Evolutionary conservation across 2,797 vertebrate genomes (phyloP).

Genomic region (Sylvilagus floridanus): DNA sequence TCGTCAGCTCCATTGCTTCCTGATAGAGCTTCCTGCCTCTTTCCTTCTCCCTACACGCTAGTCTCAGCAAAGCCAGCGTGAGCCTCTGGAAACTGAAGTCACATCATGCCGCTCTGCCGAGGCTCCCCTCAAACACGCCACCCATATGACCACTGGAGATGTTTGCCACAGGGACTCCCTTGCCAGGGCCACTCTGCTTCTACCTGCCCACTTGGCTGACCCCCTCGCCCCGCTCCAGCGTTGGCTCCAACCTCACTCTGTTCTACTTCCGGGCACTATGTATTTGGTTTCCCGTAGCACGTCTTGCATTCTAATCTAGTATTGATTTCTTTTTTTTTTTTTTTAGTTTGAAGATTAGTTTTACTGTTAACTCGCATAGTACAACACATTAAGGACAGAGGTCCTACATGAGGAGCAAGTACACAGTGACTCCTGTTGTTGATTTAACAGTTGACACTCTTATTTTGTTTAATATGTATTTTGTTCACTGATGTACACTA

Average conservation of each 20-base stretch:
- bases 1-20: not conserved
- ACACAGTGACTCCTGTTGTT: too few species aligned
- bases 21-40: not conserved
- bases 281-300: not conserved
- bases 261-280: not conserved
- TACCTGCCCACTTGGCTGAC: not conserved
- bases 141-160: fast-evolving
- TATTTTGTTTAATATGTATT: constrained; percentile 11
- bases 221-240: not conserved
- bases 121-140: not conserved
- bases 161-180: not conserved
- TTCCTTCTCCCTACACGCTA: not conserved
- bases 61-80: not conserved
- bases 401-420: too few species aligned
- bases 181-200: not conserved
- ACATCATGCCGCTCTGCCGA: not conserved
- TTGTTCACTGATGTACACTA: not conserved
- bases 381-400: too few species aligned
- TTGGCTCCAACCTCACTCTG: not conserved
- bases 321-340: not conserved
- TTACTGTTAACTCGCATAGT: too few species aligned
- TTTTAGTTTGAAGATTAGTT: too few species aligned
- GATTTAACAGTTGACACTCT: not conserved
- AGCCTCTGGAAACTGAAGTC: not conserved
- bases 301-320: not conserved